Percentiles rank a stretch among this genome's conserved stretches.
phyloP scores from a whole-genome alignment of 2,888 invertebrate genomes.

The Coleophora flavipennella region DNA sequence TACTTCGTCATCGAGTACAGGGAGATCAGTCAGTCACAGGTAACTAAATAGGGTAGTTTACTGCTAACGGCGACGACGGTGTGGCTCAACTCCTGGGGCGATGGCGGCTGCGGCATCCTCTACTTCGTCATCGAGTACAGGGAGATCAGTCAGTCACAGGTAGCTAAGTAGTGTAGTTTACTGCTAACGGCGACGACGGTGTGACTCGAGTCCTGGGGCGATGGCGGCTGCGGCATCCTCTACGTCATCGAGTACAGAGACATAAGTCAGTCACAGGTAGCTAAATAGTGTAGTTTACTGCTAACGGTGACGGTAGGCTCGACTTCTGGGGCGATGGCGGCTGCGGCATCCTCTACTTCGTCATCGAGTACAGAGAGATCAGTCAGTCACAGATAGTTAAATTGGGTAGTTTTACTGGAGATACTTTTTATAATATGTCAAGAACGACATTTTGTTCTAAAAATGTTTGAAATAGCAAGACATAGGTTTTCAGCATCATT shows the following conservation, averaged over 20 bases:
- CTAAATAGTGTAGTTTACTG: background rate
- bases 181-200: conserved; percentile 83
- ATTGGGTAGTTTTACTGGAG: background rate
- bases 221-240: conserved; percentile 89
- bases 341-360: conserved; percentile 88
- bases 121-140: conserved; percentile 89
- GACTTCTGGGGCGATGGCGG: conserved; percentile 81
- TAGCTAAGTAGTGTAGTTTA: conserved; percentile 15
- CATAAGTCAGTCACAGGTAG: conserved; percentile 71
- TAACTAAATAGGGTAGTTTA: conserved; percentile 15
- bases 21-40: conserved; percentile 73
- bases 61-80: conserved; percentile 83
- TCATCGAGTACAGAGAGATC: conserved; percentile 82
- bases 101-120: conserved; percentile 89
- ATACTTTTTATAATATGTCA: too few relatives aligned
- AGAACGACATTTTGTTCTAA: too few relatives aligned
- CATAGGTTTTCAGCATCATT: too few relatives aligned
- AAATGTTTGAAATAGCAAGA: too few relatives aligned
- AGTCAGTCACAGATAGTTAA: conserved; percentile 66
- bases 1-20: conserved; percentile 89
- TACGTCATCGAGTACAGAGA: conserved; percentile 86
- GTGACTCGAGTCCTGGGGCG: conserved; percentile 78
- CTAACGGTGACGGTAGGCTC: conserved; percentile 86
- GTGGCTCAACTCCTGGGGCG: conserved; percentile 78
- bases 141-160: conserved; percentile 73